Evolutionary conservation across 2,797 vertebrate species (phyloP).

Genomic region (Cyclopterus lumpus): DNA sequence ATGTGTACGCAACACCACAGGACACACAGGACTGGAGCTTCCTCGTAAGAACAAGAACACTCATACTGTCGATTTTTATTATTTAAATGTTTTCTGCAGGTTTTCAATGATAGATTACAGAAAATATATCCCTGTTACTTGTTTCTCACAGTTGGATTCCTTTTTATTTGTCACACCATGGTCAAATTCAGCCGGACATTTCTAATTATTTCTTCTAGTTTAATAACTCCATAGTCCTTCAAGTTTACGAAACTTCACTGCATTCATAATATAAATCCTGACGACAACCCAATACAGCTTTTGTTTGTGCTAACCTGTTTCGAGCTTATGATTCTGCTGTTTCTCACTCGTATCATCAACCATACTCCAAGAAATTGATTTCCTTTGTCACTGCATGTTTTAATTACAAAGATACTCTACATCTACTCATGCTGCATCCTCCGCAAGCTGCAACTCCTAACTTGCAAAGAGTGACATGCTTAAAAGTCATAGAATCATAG

Average conservation of each 20-base stretch:
- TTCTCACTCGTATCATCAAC: conserved; percentile 62
- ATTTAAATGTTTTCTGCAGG: neutral
- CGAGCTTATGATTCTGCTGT: conserved; percentile 41
- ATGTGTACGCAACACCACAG: conserved; percentile 91
- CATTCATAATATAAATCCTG: conserved; percentile 9
- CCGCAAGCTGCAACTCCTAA: conserved; percentile 50
- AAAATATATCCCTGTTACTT: conserved; percentile 8
- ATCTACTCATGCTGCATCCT: conserved; percentile 58
- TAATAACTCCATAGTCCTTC: conserved; percentile 13
- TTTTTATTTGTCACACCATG: conserved; percentile 5
- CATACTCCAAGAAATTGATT: conserved; percentile 39
- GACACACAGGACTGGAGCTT: conserved; percentile 94
- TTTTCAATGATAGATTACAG: conserved; percentile 12
- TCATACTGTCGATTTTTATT: neutral
- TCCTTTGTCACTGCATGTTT: conserved; percentile 67
- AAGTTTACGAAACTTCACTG: conserved; percentile 5
- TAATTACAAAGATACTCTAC: conserved; percentile 43
- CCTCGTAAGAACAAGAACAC: conserved; percentile 90
- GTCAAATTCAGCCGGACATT: conserved; percentile 1
- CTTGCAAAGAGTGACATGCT: conserved; percentile 38
- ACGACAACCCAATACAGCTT: conserved; percentile 18
- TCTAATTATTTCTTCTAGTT: conserved; percentile 7
- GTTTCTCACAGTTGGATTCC: conserved; percentile 13
- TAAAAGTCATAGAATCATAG: conserved; percentile 10
- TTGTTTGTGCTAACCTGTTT: conserved; percentile 38